Evolutionary conservation across 2,797 vertebrate genomes (phyloP).

Genomic region (Parauchenoglanis punctatus): DNA sequence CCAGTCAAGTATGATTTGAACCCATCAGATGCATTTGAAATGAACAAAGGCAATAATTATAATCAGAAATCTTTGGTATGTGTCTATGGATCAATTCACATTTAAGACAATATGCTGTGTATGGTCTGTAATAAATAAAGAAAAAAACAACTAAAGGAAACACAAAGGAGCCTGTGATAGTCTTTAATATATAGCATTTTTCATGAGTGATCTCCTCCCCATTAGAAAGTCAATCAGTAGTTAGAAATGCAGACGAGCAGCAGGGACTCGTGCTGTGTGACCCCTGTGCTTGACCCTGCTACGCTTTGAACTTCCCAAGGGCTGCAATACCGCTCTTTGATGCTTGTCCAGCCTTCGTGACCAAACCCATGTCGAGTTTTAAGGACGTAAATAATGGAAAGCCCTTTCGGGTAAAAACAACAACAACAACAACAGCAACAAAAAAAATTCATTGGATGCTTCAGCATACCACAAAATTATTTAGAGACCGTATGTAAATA

Average conservation of each 20-base stretch:
- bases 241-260: constrained; percentile 73
- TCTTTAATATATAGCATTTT: constrained; percentile 72
- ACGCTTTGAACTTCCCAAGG: constrained; percentile 72
- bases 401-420: constrained; percentile 64
- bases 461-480: constrained; percentile 74
- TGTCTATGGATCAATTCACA: constrained; percentile 19
- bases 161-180: constrained; percentile 65
- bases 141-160: constrained; percentile 52
- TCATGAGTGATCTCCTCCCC: constrained; percentile 63
- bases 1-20: constrained; percentile 2
- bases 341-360: constrained; percentile 70
- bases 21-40: neutral
- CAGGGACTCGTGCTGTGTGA: constrained; percentile 69
- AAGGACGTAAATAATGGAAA: constrained; percentile 79
- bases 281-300: constrained; percentile 73
- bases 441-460: constrained; percentile 72
- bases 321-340: constrained; percentile 68
- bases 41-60: neutral
- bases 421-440: neutral
- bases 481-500: constrained; percentile 77
- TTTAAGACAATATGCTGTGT: neutral
- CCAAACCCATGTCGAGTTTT: constrained; percentile 75
- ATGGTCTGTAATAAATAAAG: neutral
- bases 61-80: neutral
- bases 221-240: constrained; percentile 78